phyloP scores from a whole-genome alignment of 53 echinoderm and acorn worm genomes.

The Temnopleurus reevesii region DNA sequence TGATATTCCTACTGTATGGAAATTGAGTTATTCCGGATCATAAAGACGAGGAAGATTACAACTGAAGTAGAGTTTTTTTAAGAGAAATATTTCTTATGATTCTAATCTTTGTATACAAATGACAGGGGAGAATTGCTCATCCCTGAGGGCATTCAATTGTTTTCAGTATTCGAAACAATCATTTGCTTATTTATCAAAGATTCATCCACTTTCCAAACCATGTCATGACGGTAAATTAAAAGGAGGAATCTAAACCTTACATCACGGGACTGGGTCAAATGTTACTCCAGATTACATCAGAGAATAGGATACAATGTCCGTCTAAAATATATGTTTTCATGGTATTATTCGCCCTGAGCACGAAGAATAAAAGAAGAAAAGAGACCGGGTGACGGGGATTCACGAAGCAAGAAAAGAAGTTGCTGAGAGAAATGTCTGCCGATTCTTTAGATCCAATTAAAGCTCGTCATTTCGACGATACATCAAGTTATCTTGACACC shows the following conservation, averaged over 20 bases:
- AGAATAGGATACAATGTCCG: not conserved
- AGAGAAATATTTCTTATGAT: too few species aligned
- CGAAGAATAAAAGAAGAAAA: not conserved
- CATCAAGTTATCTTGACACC: conserved; percentile 25
- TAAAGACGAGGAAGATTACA: too few species aligned
- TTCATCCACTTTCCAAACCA: not conserved
- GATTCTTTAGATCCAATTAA: not conserved
- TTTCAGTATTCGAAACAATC: not conserved
- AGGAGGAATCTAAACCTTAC: not conserved
- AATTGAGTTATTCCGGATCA: too few species aligned
- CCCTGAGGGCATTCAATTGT: not conserved
- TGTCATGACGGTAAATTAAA: conserved; percentile 1
- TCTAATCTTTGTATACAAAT: not conserved
- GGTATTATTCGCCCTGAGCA: not conserved
- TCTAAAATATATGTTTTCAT: not conserved
- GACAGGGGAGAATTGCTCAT: not conserved
- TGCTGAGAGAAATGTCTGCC: not conserved
- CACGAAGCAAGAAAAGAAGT: not conserved
- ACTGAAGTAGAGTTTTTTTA: too few species aligned
- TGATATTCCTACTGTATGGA: too few species aligned
- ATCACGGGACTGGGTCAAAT: conserved; percentile 2
- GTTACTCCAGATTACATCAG: conserved; percentile 3
- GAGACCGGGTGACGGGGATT: not conserved
- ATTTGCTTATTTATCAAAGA: not conserved
- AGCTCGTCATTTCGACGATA: not conserved